Base-by-base conservation (phyloP, 2,113 vertebrate genomes). In the Rhinopithecus roxellana region DNA sequence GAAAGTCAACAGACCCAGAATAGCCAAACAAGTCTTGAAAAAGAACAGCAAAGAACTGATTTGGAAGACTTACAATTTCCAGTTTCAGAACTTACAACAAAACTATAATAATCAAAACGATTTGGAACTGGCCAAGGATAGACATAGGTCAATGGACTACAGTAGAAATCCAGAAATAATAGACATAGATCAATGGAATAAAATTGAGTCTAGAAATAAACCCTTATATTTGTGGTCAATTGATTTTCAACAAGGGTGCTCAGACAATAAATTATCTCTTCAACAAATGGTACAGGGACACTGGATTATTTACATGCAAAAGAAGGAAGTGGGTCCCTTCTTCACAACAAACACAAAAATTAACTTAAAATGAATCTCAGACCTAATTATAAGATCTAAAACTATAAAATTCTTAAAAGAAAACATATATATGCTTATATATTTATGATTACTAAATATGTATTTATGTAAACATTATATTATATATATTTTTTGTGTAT, bases 121-220 rank as follows among this genome's bases (percentile, higher is more conserved):
- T 40, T 22, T 84, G 13, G 3, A 70, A 88, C 27, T 74, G 6
- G 40, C 57, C n/a, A 93, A 87, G 25, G 20, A 92, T 30, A 97
- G 59, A 82, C 16, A 45, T 50, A 87, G 22, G 88, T 90, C 18
- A 55, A 18, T 40, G 40, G 10, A 48, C 61, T 32, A 78, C 12
- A 97, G 72, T 23, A 50, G 8, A 89, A 55, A 67, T 17, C 79
- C 13, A 64, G 27, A 64, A 64, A 14, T 30, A 64, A 92, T 38
- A 97, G 75, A 79, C 25, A 48, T 52, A 84, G 12, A 92, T 89
- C 17, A 57, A 10, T 38, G 50, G 14, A 55, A 70, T 38, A 83
- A 22, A 97, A 78, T 27, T 11, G 59, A 27, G 59, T 61, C 59
- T 52, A 85, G 27, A 95, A 94, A 78, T 87, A 70, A 93, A 93